Evolutionary conservation across 2,113 vertebrate species (phyloP).

Genomic region (Eolophus roseicapilla): DNA sequence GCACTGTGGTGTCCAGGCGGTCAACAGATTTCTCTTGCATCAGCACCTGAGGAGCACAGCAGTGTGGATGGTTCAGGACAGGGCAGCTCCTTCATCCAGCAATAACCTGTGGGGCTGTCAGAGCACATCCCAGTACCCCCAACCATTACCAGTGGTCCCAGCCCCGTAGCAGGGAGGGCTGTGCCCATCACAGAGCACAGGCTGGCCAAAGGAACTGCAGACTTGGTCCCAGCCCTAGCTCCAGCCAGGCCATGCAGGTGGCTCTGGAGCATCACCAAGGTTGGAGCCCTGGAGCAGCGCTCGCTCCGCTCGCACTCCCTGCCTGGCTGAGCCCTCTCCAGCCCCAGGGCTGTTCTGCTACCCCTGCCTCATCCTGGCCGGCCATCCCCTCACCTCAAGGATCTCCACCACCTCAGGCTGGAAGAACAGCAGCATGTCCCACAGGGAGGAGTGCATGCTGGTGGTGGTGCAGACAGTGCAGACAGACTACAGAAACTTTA

Average conservation of each 20-base stretch:
- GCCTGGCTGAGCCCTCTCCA: background rate
- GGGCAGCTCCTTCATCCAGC: background rate
- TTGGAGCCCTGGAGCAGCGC: background rate
- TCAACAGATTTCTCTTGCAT: background rate
- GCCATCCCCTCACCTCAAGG: background rate
- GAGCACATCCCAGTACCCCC: background rate
- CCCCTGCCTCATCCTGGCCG: background rate
- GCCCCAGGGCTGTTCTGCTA: background rate
- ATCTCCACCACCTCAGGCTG: background rate
- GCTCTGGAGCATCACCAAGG: background rate
- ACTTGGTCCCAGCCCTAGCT: too few species aligned
- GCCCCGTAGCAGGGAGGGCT: too few species aligned
- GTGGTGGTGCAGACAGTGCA: rapidly evolving
- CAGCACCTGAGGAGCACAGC: background rate
- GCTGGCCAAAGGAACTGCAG: too few species aligned
- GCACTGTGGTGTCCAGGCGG: background rate
- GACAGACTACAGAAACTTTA: background rate
- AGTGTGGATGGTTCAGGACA: rapidly evolving
- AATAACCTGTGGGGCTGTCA: background rate
- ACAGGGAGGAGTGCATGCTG: rapidly evolving
- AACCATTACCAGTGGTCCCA: background rate
- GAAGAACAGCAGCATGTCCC: background rate
- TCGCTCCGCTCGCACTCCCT: rapidly evolving
- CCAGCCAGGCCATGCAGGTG: background rate
- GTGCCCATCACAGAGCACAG: too few species aligned